Percentiles rank a stretch among this genome's conserved stretches.
Evolutionary conservation across 2,113 vertebrate genomes (phyloP).

Genomic region (Chloropsis hardwickii): DNA sequence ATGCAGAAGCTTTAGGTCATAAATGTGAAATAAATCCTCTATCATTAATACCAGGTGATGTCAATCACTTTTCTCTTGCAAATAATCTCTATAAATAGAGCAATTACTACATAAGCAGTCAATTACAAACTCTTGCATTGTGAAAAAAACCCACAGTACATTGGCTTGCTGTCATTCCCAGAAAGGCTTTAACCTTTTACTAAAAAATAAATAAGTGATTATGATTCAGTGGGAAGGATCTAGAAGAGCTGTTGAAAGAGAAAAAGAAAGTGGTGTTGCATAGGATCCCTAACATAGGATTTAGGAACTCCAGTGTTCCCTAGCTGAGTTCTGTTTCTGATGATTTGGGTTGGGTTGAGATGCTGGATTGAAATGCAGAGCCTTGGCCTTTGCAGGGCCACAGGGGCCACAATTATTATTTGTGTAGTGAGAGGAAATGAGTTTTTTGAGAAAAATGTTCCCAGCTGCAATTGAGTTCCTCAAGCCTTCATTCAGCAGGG

Average conservation of each 20-base stretch:
- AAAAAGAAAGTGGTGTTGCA: background rate
- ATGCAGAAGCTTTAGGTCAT: background rate
- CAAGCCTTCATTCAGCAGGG: background rate
- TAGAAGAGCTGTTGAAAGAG: background rate
- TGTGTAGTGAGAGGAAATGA: background rate
- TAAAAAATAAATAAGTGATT: background rate
- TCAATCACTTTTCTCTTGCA: constrained; percentile 41
- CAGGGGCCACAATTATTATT: background rate
- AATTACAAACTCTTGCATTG: constrained; percentile 22
- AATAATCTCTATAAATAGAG: constrained; percentile 48
- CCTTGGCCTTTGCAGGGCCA: background rate
- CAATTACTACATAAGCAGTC: constrained; percentile 44
- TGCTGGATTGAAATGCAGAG: background rate
- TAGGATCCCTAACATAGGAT: background rate
- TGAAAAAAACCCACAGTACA: background rate
- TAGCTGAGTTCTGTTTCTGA: background rate
- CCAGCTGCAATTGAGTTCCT: background rate
- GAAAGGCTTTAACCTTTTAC: background rate
- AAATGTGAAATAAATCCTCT: background rate
- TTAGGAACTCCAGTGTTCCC: background rate
- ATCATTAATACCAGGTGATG: constrained; percentile 25
- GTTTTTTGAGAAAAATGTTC: background rate
- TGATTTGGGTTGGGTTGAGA: background rate
- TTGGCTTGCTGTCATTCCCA: background rate
- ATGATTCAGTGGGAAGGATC: background rate